A percentile compares a stretch with the other conserved stretches of the same genome.
Conservation (phyloP, 2,113 vertebrate genomes). For the Pampusana beccarii region DNA sequence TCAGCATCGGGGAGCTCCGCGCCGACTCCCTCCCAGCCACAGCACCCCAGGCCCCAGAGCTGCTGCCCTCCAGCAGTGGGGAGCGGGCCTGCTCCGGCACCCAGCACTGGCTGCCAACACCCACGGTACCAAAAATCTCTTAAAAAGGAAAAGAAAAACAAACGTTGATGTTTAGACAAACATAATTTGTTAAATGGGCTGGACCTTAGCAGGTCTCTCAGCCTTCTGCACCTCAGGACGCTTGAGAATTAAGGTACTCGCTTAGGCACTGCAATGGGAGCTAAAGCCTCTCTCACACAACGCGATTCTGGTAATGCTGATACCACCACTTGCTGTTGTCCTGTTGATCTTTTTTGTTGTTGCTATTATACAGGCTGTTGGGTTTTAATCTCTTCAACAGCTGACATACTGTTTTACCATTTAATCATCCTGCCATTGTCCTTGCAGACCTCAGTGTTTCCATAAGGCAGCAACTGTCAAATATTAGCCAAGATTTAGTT, state of each 20-base stretch:
- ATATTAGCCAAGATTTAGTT: slow-evolving; percentile 46
- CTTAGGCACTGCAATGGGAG: background rate
- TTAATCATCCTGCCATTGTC: slow-evolving; percentile 6
- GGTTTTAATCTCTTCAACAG: slow-evolving; percentile 38
- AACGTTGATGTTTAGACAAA: background rate
- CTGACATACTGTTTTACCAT: slow-evolving; percentile 33
- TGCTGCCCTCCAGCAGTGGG: background rate
- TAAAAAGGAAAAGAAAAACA: background rate
- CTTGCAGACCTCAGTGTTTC: background rate
- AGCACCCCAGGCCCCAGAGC: background rate
- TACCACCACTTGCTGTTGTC: background rate
- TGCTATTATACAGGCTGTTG: slow-evolving; percentile 3
- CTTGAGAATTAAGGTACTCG: background rate
- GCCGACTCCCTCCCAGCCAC: fast-evolving
- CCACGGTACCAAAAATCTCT: background rate
- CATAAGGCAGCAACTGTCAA: slow-evolving; percentile 11
- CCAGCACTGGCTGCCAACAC: background rate
- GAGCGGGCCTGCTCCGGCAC: background rate
- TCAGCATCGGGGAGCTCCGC: background rate
- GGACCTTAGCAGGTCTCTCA: background rate
- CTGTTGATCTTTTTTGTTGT: slow-evolving; percentile 19
- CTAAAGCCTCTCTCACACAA: background rate
- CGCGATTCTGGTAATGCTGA: background rate
- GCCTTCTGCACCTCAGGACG: fast-evolving
- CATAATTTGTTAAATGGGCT: background rate